phyloP scores from a whole-genome alignment of 2,797 vertebrate species.

The Florisuga fusca region DNA sequence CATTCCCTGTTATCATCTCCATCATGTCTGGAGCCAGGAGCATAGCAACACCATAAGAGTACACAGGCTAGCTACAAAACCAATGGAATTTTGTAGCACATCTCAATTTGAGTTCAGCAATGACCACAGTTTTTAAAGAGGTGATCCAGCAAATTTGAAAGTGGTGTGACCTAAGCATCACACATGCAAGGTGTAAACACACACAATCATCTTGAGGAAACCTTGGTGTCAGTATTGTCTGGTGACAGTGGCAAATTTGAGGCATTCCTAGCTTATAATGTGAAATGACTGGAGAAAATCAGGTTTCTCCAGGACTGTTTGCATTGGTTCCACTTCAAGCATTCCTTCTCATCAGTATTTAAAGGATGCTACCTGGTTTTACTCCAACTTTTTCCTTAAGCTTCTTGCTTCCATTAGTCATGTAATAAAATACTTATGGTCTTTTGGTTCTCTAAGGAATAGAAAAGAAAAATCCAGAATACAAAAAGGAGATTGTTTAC shows the following conservation, averaged over 20 bases:
- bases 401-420: neutral
- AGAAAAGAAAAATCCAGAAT: neutral
- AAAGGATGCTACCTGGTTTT: neutral
- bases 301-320: neutral
- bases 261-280: neutral
- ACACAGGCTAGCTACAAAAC: no score
- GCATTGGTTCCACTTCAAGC: neutral
- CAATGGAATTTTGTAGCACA: no score
- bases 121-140: no score
- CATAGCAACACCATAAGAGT: no score
- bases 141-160: no score
- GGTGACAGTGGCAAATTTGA: neutral
- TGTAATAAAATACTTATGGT: neutral
- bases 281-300: neutral
- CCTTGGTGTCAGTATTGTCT: neutral
- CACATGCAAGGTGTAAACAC: no score
- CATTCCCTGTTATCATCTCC: no score
- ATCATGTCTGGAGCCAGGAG: no score
- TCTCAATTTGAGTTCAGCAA: no score
- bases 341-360: neutral
- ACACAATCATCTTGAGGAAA: no score
- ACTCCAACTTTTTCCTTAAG: neutral
- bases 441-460: neutral
- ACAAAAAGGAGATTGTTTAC: neutral
- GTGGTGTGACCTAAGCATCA: no score